phyloP scores from a whole-genome alignment of 2,888 invertebrate species.

The Cantharis lateralis region DNA sequence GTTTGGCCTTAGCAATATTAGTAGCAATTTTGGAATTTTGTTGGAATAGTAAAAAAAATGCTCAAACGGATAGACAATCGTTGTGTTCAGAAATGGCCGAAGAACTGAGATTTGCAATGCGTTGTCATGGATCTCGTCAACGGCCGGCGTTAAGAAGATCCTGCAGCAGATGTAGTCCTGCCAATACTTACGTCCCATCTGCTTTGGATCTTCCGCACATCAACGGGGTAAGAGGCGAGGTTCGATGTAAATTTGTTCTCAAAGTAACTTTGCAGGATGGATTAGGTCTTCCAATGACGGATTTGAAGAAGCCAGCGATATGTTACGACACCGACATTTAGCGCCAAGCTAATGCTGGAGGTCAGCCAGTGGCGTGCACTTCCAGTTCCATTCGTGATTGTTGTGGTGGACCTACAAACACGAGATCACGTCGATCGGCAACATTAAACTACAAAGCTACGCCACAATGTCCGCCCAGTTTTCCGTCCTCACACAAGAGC shows the following conservation, averaged over 20 bases:
- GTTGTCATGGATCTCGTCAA: slow-evolving; percentile 82
- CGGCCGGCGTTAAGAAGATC: slow-evolving; percentile 78
- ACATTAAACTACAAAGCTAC: slow-evolving; percentile 48
- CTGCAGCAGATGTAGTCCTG: slow-evolving; percentile 76
- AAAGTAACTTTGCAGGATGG: slow-evolving; percentile 58
- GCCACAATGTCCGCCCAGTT: slow-evolving; percentile 45
- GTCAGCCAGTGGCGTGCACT: slow-evolving; percentile 49
- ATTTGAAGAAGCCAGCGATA: slow-evolving; percentile 66
- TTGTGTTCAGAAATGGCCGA: slow-evolving; percentile 93
- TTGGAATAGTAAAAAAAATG: slow-evolving; percentile 90
- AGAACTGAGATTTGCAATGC: slow-evolving; percentile 88
- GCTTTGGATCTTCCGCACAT: slow-evolving; percentile 61
- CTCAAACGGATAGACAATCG: slow-evolving; percentile 82
- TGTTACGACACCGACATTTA: slow-evolving; percentile 63
- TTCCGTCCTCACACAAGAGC: slow-evolving; percentile 34
- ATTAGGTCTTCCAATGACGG: slow-evolving; percentile 67
- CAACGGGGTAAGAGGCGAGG: slow-evolving; percentile 57
- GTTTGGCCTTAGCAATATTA: slow-evolving; percentile 86
- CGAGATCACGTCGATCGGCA: slow-evolving; percentile 45
- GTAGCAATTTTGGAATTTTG: slow-evolving; percentile 94
- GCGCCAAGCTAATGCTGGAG: slow-evolving; percentile 52
- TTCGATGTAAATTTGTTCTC: background rate
- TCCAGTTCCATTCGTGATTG: slow-evolving; percentile 54
- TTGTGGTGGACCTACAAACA: slow-evolving; percentile 52
- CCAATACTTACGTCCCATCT: slow-evolving; percentile 75